These are phyloP conservation scores for Brachypterus glaber DNA, from an alignment of 2,888 invertebrate species.

Conservation along the genomic window DNA sequence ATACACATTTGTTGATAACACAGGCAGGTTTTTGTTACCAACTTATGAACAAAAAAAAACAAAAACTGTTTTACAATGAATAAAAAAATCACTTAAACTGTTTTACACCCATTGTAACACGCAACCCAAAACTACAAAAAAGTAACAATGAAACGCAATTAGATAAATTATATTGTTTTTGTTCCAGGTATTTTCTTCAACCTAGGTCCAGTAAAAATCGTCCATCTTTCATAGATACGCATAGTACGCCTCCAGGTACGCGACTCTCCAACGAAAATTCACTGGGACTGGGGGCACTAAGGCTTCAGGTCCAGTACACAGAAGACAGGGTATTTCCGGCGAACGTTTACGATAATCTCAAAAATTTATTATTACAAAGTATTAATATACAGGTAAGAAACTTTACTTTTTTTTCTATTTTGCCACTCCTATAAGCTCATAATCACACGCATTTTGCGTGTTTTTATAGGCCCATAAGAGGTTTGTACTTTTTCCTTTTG, in stretches of 20 bases:
- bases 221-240: slow-evolving; percentile 48
- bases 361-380: slow-evolving; percentile 66
- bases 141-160: no score
- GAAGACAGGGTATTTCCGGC: slow-evolving; percentile 83
- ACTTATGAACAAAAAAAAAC: no score
- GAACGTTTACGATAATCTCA: slow-evolving; percentile 67
- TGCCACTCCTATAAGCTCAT: no score
- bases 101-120: no score
- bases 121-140: no score
- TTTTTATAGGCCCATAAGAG: no score
- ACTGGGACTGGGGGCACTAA: slow-evolving; percentile 75
- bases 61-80: no score
- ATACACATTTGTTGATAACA: not conserved
- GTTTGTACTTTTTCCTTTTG: no score
- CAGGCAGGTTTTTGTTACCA: no score
- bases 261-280: slow-evolving; percentile 56
- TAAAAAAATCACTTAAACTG: no score
- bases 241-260: slow-evolving; percentile 67
- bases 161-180: slow-evolving; percentile 5
- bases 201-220: slow-evolving; percentile 56
- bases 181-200: slow-evolving; percentile 64
- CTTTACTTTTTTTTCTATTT: no score
- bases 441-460: no score
- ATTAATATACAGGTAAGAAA: slow-evolving; percentile 51
- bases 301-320: slow-evolving; percentile 79